These are phyloP conservation scores for Zelleria hepariella DNA, from an alignment of 2,888 invertebrate genomes.

Conservation along the genomic window DNA sequence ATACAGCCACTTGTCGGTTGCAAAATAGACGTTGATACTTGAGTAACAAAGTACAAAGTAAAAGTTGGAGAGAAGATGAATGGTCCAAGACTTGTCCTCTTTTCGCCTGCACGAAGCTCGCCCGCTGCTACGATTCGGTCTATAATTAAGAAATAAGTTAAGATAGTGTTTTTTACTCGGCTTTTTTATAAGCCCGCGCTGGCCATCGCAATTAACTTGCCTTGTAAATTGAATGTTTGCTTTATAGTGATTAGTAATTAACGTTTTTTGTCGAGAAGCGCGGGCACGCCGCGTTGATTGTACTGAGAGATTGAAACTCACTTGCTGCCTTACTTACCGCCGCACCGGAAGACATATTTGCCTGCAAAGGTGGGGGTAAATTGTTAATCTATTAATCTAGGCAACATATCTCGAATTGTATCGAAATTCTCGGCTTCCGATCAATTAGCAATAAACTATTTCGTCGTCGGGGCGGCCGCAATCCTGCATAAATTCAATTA, in stretches of 20 bases:
- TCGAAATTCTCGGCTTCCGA: constrained; percentile 16
- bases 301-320: constrained; percentile 48
- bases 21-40: constrained; percentile 21
- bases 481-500: constrained; percentile 63
- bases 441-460: constrained; percentile 58
- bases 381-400: neutral
- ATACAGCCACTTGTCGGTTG: constrained; percentile 18
- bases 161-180: constrained; percentile 66
- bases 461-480: constrained; percentile 36
- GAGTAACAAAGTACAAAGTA: constrained; percentile 16
- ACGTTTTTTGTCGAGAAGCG: constrained; percentile 52
- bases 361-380: neutral
- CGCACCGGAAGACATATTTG: neutral
- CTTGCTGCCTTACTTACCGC: constrained; percentile 33
- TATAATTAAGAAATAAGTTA: constrained; percentile 73
- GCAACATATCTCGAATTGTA: neutral
- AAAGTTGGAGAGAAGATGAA: constrained; percentile 14
- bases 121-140: constrained; percentile 63
- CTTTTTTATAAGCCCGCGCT: constrained; percentile 64
- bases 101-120: constrained; percentile 50
- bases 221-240: constrained; percentile 73
- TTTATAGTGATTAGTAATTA: constrained; percentile 71
- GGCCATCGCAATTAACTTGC: constrained; percentile 66
- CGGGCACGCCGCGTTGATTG: constrained; percentile 43
- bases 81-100: constrained; percentile 29